Evolutionary conservation across 1,140 invertebrate species (phyloP), one percentile per base, ranked within the genome.

Genomic region (Heliconius eleuchia): DNA sequence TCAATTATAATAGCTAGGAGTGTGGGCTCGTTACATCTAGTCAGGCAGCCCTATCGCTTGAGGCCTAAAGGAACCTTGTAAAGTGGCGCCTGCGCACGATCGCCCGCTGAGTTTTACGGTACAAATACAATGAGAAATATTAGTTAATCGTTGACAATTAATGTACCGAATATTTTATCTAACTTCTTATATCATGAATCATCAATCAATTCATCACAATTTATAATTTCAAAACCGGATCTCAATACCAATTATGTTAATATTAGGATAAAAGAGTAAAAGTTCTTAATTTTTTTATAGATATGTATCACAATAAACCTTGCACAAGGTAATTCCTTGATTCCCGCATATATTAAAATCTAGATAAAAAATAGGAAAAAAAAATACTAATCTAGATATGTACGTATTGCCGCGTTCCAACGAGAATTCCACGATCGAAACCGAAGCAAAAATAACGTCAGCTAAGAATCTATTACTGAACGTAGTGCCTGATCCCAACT

Each of bases 41-140:
- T 89, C 89, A 88, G 91, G 88, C 91, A 92, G 86, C 89, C 88
- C 84, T 91, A 87, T 86, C 86, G 88, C 91, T 89, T 75, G 83
- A 83, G 85, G 90, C 87, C 91, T 88, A 89, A 92, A 83, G 86
- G 83, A 84, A 88, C 85, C 87, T 86, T 92, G 92, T 94, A 91
- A 77, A 78, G 85, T 86, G 90, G 92, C 91, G 91, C 91, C 90
- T 92, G 89, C 76, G 83, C 88, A 88, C 79, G 84, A 85, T 87
- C 90, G 86, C 92, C 91, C 86, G 90, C 90, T 89, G 90, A 81
- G 91, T 81, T 81, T 79, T 82, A 76, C 87, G 87, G 84, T 88
- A 85, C 84, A 87, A 89, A 84, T 80, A 85, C 82, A 85, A 88
- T 85, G 84, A 85, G 76, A 80, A 83, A 81, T 83, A 79, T 77